A percentile compares a stretch with the other conserved stretches of the same genome.
Evolutionary conservation across 2,113 vertebrate species (phyloP).

Genomic region (Pimephales promelas): DNA sequence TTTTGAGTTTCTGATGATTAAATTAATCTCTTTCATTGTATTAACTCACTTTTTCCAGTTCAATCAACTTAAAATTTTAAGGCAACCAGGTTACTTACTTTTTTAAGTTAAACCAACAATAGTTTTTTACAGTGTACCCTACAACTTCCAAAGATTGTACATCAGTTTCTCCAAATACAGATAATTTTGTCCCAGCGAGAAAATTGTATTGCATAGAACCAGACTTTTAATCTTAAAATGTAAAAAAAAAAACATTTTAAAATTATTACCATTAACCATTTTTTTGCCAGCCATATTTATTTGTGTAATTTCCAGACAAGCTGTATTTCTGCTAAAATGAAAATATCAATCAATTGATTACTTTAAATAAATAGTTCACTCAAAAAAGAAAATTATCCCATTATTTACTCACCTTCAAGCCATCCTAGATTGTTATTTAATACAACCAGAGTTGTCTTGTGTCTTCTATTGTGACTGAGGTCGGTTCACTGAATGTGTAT

Average conservation of each 20-base stretch:
- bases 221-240: background rate
- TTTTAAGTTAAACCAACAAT: no score
- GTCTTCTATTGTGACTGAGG: background rate
- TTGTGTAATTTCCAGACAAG: background rate
- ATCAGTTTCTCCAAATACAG: background rate
- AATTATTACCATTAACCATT: background rate
- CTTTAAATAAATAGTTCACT: background rate
- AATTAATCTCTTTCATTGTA: no score
- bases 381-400: no score
- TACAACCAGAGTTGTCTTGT: no score
- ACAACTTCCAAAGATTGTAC: background rate
- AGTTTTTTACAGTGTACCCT: no score
- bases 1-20: no score
- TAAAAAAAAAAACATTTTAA: background rate
- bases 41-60: no score
- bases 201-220: background rate
- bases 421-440: no score
- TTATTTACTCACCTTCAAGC: no score
- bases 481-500: background rate
- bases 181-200: background rate
- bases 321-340: background rate
- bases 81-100: no score
- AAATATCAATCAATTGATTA: background rate
- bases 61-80: no score
- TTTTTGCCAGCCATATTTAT: background rate